Evolutionary conservation across 2,888 invertebrate genomes (phyloP).

Genomic region (Meganola albula): DNA sequence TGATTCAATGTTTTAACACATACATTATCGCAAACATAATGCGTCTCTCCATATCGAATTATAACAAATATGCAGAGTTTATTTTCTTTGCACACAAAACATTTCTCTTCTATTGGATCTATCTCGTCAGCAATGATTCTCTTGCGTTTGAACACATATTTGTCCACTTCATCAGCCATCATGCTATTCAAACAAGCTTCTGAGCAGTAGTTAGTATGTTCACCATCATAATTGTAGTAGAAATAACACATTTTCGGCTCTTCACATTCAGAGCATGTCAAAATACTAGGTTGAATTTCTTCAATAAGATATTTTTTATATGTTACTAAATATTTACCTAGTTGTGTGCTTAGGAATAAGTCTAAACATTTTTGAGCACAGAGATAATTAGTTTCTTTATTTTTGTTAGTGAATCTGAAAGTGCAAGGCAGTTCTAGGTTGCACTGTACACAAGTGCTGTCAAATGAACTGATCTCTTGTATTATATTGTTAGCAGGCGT

Average conservation of each 20-base stretch:
- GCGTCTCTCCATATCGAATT: constrained; percentile 66
- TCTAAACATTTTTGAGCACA: constrained; percentile 73
- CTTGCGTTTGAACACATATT: constrained; percentile 73
- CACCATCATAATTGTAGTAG: constrained; percentile 64
- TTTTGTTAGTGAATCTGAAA: constrained; percentile 46
- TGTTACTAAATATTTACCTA: constrained; percentile 43
- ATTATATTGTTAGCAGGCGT: constrained; percentile 48
- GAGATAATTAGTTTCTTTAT: constrained; percentile 46
- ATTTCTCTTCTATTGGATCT: constrained; percentile 39
- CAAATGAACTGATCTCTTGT: constrained; percentile 52
- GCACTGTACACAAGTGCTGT: constrained; percentile 70
- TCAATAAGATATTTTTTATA: constrained; percentile 60
- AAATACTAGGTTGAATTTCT: constrained; percentile 48
- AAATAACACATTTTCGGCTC: constrained; percentile 63
- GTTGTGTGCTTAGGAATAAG: constrained; percentile 55
- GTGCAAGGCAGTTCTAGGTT: constrained; percentile 43
- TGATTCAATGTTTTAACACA: constrained; percentile 75
- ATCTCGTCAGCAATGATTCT: constrained; percentile 69
- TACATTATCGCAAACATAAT: constrained; percentile 73
- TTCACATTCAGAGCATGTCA: constrained; percentile 63
- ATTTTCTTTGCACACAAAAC: constrained; percentile 69
- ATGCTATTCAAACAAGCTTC: constrained; percentile 72
- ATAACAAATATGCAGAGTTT: constrained; percentile 69
- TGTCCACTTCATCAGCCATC: constrained; percentile 73
- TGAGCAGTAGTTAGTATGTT: constrained; percentile 74